Conservation (phyloP, 2,888 invertebrate genomes). For the Neelides folsomi region DNA sequence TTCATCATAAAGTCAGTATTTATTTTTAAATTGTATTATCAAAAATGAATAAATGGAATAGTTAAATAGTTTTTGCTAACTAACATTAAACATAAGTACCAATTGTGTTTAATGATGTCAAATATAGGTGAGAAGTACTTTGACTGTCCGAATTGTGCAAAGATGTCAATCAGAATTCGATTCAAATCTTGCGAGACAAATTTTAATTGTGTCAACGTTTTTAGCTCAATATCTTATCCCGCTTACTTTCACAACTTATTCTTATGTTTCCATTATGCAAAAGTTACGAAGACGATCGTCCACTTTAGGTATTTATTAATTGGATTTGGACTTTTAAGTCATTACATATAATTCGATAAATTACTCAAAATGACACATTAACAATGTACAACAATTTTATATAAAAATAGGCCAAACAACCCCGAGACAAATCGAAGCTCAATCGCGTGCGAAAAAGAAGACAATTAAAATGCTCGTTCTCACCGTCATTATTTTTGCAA, state of each 20-base stretch:
- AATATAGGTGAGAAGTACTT: slow-evolving; percentile 28
- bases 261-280: slow-evolving; percentile 35
- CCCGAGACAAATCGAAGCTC: slow-evolving; percentile 37
- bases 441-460: slow-evolving; percentile 37
- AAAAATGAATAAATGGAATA: too few relatives aligned
- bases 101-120: background rate
- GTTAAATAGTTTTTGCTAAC: too few relatives aligned
- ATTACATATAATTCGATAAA: too few relatives aligned
- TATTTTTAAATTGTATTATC: too few relatives aligned
- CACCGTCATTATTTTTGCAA: slow-evolving; percentile 38
- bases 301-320: slow-evolving; percentile 17
- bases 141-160: slow-evolving; percentile 31
- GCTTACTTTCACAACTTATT: slow-evolving; percentile 37
- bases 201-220: slow-evolving; percentile 37
- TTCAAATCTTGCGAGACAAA: slow-evolving; percentile 35
- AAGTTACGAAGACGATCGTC: slow-evolving; percentile 27
- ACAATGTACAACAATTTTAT: background rate
- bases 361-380: background rate
- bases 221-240: slow-evolving; percentile 40
- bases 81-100: too few relatives aligned
- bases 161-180: slow-evolving; percentile 38
- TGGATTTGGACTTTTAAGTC: too few relatives aligned
- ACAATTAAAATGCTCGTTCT: slow-evolving; percentile 41
- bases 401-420: slow-evolving; percentile 36
- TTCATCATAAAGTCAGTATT: slow-evolving; percentile 35